Percentiles rank a stretch among this genome's conserved stretches.
These are phyloP conservation scores for Lepidocyrtoides sp. DNA, from an alignment of 2,888 invertebrate genomes.

Conservation along the genomic window DNA sequence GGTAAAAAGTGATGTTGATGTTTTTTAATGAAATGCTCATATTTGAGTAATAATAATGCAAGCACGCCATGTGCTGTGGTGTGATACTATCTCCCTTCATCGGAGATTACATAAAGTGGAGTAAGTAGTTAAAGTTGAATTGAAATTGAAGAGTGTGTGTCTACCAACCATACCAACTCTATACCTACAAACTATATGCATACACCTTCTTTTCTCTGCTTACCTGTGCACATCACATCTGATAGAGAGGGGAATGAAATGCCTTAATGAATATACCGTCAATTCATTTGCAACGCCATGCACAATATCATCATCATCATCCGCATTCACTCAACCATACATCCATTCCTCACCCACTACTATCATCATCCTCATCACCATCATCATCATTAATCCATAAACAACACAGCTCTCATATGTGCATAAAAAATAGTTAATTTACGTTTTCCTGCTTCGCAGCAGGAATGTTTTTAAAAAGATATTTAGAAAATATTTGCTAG, in stretches of 20 bases:
- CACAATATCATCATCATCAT: conserved; percentile 19
- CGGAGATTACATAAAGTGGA: conserved; percentile 16
- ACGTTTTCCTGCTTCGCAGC: conserved; percentile 65
- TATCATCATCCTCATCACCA: conserved; percentile 60
- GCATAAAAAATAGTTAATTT: conserved; percentile 60
- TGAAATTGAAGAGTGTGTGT: neutral
- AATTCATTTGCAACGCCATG: conserved; percentile 58
- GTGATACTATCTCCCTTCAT: conserved; percentile 45
- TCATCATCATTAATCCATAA: conserved; percentile 58
- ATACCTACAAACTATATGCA: neutral
- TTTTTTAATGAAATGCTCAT: conserved; percentile 68
- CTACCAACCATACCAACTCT: neutral
- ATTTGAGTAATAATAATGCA: conserved; percentile 71
- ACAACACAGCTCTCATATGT: too few relatives aligned
- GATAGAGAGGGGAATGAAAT: too few relatives aligned
- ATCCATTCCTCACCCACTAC: conserved; percentile 47
- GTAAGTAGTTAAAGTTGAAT: neutral
- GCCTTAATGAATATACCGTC: conserved; percentile 48
- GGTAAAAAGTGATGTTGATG: conserved; percentile 49
- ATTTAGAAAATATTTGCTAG: conserved; percentile 47
- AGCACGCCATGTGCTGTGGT: neutral
- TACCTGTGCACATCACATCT: neutral
- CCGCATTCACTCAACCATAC: conserved; percentile 48
- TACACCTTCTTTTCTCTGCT: neutral
- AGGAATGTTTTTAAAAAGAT: conserved; percentile 44